A percentile compares a stretch with the other conserved stretches of the same genome.
Evolutionary conservation across 2,113 vertebrate species (phyloP).

Genomic region (Collichthys lucidus): DNA sequence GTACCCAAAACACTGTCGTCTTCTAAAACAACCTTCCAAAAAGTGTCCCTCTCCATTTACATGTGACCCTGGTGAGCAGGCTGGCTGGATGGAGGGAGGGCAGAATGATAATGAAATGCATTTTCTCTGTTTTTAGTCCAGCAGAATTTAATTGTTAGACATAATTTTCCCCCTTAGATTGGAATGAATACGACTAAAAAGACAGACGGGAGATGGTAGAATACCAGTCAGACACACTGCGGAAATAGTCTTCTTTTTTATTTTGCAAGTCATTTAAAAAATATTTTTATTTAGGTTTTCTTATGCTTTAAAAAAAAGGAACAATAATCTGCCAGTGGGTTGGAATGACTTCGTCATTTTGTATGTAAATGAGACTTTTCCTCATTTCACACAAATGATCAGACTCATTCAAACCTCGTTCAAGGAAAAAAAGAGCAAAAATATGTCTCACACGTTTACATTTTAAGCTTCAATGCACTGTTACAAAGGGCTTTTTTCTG

Average conservation of each 20-base stretch:
- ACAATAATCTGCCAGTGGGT: constrained; percentile 14
- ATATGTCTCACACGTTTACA: constrained; percentile 40
- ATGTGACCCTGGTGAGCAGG: constrained; percentile 78
- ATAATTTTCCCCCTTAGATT: constrained; percentile 69
- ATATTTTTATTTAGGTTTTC: constrained; percentile 43
- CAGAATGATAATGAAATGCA: constrained; percentile 81
- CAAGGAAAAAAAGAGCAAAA: constrained; percentile 20
- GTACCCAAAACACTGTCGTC: constrained; percentile 80
- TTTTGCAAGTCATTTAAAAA: constrained; percentile 42
- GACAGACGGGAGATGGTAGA: constrained; percentile 30
- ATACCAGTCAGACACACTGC: constrained; percentile 11
- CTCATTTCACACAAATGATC: constrained; percentile 28
- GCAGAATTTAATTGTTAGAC: constrained; percentile 83
- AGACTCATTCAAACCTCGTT: constrained; percentile 17
- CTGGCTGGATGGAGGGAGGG: constrained; percentile 62
- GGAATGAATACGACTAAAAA: constrained; percentile 75
- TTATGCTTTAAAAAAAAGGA: constrained; percentile 37
- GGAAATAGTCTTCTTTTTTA: constrained; percentile 1
- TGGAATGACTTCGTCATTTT: constrained; percentile 30
- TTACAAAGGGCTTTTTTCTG: constrained; percentile 18
- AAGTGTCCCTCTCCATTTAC: constrained; percentile 84
- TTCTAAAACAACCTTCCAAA: constrained; percentile 84
- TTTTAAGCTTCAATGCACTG: constrained; percentile 47
- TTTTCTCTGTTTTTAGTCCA: constrained; percentile 81
- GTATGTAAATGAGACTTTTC: constrained; percentile 32